Evolutionary conservation across 2,797 vertebrate species (phyloP), one percentile per base, ranked within the genome.

Genomic region (Pipistrellus kuhlii): DNA sequence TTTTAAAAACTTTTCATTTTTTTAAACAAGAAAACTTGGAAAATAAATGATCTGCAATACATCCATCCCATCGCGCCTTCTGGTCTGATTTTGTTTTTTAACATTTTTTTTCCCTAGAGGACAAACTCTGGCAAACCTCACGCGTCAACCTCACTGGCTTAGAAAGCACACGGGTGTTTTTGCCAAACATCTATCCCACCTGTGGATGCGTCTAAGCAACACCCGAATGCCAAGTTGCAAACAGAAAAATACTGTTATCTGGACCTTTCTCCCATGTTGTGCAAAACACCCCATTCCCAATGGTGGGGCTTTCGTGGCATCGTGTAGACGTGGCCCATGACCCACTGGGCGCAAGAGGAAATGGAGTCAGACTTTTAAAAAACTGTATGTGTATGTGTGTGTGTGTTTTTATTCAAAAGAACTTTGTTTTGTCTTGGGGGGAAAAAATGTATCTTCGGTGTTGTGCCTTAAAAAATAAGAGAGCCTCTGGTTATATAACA

Each of bases 21-120:
- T 97, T 98, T 95, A 98, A 98, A 98, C 97, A 98, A 98, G 97
- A 98, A 98, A 98, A 98, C 96, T 89, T 96, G 98, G 97, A 98
- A 98, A 98, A 98, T 98, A 97, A 97, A 96, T 96, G 98, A 97
- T 98, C 98, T 98, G 98, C 85, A 96, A 98, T 98, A 98, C 97
- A 98, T 99, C 98, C 97, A 96, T 98, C 98, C 98, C 98, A 98
- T 98, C 98, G 98, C 97, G 97, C 97, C 98, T 98, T 98, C 98
- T 97, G 94, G 90, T 96, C 97, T 98, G 76, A 59, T 95, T 95
- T 97, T 97, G 97, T 97, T 96, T 97, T 97, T 97, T 97, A 44
- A 18, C 12, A 8, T 97, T 98, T 97, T 97, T 97, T 97, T 95
- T 97, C 94, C 98, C 44, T 44, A 98, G 98, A 98, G 98, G 98